phyloP scores from a whole-genome alignment of 2,888 invertebrate genomes.

The Sisyra nigra region DNA sequence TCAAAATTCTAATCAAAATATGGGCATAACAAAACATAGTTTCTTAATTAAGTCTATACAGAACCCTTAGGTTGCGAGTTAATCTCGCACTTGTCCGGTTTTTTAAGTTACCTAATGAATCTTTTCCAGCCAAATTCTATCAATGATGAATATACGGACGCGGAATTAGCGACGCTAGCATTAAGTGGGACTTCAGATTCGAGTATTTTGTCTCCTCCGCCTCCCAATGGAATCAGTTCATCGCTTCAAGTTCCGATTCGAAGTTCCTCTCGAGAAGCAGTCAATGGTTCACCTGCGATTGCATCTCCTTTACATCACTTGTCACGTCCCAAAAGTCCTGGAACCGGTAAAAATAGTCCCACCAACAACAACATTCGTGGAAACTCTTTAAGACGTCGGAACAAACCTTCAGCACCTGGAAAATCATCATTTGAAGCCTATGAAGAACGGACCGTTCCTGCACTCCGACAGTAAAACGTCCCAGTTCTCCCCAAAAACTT shows the following conservation, averaged over 20 bases:
- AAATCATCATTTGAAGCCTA: slow-evolving; percentile 68
- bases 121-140: slow-evolving; percentile 34
- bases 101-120: no score
- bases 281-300: slow-evolving; percentile 26
- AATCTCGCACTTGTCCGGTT: no score
- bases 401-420: slow-evolving; percentile 42
- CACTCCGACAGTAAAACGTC: slow-evolving; percentile 69
- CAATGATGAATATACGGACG: slow-evolving; percentile 43
- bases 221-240: slow-evolving; percentile 10
- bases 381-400: slow-evolving; percentile 42
- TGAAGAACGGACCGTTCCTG: slow-evolving; percentile 72
- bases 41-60: no score
- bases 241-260: no score
- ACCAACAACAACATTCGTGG: slow-evolving; percentile 21
- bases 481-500: no score
- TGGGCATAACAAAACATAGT: no score
- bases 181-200: background rate
- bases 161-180: slow-evolving; percentile 25
- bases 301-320: slow-evolving; percentile 34
- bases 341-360: slow-evolving; percentile 28
- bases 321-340: slow-evolving; percentile 29
- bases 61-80: no score
- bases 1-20: no score
- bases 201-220: slow-evolving; percentile 13
- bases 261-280: no score